Conservation (phyloP, 1,140 invertebrate species). For the Hyles vespertilio region DNA sequence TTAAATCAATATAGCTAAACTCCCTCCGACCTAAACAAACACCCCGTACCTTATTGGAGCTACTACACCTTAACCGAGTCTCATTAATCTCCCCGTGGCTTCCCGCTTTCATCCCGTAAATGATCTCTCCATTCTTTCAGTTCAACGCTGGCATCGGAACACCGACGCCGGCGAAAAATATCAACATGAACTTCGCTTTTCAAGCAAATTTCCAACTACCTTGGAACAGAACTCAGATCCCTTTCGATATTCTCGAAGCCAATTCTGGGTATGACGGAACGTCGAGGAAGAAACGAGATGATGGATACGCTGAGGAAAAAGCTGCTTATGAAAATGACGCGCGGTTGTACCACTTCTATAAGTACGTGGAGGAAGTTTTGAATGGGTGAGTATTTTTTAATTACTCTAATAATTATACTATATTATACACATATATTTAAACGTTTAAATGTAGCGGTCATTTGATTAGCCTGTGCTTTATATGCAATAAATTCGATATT, state of each 20-base stretch:
- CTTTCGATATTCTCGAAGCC: constrained; percentile 51
- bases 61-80: no score
- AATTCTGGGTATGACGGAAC: constrained; percentile 50
- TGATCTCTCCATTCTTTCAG: constrained; percentile 36
- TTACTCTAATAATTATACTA: no score
- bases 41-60: no score
- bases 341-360: constrained; percentile 58
- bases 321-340: constrained; percentile 44
- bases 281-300: constrained; percentile 45
- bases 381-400: constrained; percentile 32
- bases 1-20: no score
- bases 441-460: no score
- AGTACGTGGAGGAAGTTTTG: constrained; percentile 52
- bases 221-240: constrained; percentile 61
- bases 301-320: constrained; percentile 7
- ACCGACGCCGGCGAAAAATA: constrained; percentile 43
- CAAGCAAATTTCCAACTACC: constrained; percentile 70
- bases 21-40: no score
- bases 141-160: constrained; percentile 57
- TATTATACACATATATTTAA: no score
- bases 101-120: no score
- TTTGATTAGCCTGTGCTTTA: no score
- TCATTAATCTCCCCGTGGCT: no score
- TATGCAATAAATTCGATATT: no score
- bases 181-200: constrained; percentile 60